Conservation (phyloP, 2,797 vertebrate species). For the Carcharodon carcharias region DNA sequence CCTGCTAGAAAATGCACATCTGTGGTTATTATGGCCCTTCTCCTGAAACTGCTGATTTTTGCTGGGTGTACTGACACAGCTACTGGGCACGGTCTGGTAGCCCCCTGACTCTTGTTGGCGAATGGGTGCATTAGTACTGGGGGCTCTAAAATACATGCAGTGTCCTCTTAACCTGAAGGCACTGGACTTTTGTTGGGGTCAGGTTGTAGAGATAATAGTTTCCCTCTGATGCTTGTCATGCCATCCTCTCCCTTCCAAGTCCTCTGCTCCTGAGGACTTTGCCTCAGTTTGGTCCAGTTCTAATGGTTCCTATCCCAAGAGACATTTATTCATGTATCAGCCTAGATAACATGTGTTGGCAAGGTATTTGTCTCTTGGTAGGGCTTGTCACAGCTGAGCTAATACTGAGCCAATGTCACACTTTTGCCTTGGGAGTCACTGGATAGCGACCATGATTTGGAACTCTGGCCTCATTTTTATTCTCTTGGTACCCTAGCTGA, state of each 20-base stretch:
- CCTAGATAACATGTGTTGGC: not conserved
- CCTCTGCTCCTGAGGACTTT: not conserved
- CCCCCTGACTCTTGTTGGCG: not conserved
- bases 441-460: not conserved
- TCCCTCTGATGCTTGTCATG: not conserved
- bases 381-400: not conserved
- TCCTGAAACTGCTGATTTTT: not conserved
- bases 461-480: not conserved
- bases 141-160: not conserved
- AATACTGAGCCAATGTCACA: not conserved
- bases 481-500: not conserved
- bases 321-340: not conserved
- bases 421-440: not conserved
- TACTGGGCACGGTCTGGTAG: not conserved
- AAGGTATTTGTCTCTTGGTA: not conserved
- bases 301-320: not conserved
- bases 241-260: not conserved
- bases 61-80: not conserved
- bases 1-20: not conserved
- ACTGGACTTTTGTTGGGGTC: not conserved
- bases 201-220: not conserved
- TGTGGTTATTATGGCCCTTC: not conserved
- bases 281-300: not conserved
- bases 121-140: not conserved
- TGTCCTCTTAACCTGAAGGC: not conserved